Conservation (phyloP, 2,113 vertebrate genomes). For the Pipra filicauda region DNA sequence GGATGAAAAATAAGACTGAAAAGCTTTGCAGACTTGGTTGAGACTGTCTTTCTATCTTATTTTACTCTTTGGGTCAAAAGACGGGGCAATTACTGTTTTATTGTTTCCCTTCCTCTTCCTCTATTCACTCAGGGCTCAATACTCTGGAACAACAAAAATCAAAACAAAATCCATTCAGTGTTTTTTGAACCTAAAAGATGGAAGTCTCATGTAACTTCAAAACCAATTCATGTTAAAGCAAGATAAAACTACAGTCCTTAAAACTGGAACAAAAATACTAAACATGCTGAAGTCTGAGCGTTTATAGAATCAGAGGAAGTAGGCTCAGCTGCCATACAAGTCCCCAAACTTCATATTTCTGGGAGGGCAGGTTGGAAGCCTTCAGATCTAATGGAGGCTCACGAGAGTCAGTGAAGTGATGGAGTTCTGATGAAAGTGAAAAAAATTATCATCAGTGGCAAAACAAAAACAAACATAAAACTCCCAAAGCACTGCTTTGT, state of each 20-base stretch:
- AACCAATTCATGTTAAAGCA: neutral
- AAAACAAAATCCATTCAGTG: neutral
- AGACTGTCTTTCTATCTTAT: neutral
- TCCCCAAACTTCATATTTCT: neutral
- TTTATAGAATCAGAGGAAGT: neutral
- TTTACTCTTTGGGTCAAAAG: neutral
- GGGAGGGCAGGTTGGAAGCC: neutral
- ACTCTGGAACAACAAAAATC: neutral
- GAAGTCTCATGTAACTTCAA: neutral
- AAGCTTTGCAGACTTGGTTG: neutral
- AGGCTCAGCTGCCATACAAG: neutral
- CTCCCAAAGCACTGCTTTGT: fast-evolving
- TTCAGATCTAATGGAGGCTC: neutral
- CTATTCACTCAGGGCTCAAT: neutral
- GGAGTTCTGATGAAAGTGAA: neutral
- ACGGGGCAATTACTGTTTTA: neutral
- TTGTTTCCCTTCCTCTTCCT: neutral
- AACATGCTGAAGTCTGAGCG: neutral
- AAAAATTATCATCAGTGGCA: neutral
- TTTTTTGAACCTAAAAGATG: neutral
- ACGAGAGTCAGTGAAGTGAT: neutral
- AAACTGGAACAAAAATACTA: neutral
- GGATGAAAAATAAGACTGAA: neutral
- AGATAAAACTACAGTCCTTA: neutral
- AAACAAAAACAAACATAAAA: neutral